phyloP scores from a whole-genome alignment of 2,888 invertebrate genomes.

The Drosophila aldrichi region DNA sequence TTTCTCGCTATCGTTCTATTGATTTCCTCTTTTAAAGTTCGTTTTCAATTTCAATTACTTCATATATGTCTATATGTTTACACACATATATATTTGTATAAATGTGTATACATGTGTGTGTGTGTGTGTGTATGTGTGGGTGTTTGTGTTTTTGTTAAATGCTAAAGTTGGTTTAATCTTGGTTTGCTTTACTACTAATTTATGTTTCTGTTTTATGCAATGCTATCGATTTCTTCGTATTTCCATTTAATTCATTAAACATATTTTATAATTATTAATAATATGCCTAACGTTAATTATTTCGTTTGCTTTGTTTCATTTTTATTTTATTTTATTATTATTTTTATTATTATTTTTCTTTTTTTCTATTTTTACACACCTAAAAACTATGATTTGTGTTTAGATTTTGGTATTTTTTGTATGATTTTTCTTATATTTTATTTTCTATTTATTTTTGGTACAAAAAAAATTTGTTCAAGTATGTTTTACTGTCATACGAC shows the following conservation, averaged over 20 bases:
- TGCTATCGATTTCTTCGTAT: constrained; percentile 29
- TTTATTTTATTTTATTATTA: constrained; percentile 28
- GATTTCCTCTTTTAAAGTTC: constrained; percentile 20
- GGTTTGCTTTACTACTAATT: constrained; percentile 39
- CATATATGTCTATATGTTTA: constrained; percentile 28
- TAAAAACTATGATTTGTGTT: constrained; percentile 61
- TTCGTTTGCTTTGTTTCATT: constrained; percentile 34
- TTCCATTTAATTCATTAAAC: constrained; percentile 29
- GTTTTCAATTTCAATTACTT: constrained; percentile 27
- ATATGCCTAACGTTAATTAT: constrained; percentile 40
- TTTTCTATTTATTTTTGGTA: constrained; percentile 20
- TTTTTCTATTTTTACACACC: constrained; percentile 59
- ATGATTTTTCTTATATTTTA: constrained; percentile 16
- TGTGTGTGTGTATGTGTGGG: constrained; percentile 1
- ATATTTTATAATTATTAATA: constrained; percentile 12
- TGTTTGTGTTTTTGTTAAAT: constrained; percentile 46
- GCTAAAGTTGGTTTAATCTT: constrained; percentile 37
- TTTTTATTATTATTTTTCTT: constrained; percentile 38
- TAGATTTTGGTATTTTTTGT: constrained; percentile 46
- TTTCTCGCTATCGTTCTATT: constrained; percentile 23
- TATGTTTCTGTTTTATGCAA: constrained; percentile 34
- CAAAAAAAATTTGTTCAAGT: constrained; percentile 28
- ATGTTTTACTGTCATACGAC: constrained; percentile 16
- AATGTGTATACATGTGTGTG: neutral
- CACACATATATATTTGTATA: neutral